Evolutionary conservation across 2,797 vertebrate genomes (phyloP).

Genomic region (Schizopygopsis pylzovi): DNA sequence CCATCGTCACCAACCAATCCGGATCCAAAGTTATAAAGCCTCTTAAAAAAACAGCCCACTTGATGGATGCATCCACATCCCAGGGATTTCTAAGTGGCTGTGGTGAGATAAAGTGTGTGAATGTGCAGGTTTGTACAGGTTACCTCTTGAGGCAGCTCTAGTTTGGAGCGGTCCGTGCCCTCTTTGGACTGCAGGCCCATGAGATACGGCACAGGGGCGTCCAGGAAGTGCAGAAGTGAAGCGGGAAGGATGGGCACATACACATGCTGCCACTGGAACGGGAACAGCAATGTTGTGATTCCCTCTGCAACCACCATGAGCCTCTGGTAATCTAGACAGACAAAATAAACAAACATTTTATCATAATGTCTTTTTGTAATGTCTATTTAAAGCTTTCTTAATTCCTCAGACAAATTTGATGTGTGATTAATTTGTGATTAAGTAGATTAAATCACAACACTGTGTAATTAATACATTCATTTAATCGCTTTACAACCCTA

Average conservation of each 20-base stretch:
- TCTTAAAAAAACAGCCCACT: background rate
- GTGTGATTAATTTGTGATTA: background rate
- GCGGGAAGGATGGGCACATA: slow-evolving; percentile 95
- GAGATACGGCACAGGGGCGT: slow-evolving; percentile 95
- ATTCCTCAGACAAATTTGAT: background rate
- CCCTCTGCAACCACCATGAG: slow-evolving; percentile 96
- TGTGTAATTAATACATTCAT: background rate
- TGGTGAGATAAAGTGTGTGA: background rate
- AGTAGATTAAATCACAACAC: background rate
- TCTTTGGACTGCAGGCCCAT: slow-evolving; percentile 95
- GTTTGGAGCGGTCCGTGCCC: slow-evolving; percentile 90
- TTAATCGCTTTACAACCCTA: background rate
- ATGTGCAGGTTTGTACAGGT: slow-evolving; percentile 43
- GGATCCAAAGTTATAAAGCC: background rate
- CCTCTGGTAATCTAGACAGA: slow-evolving; percentile 89
- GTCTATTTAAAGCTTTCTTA: background rate
- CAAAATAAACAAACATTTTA: background rate
- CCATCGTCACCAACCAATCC: background rate
- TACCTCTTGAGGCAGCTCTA: slow-evolving; percentile 97
- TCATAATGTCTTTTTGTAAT: background rate
- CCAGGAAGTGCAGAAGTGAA: slow-evolving; percentile 93
- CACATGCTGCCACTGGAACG: slow-evolving; percentile 98
- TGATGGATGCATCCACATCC: background rate
- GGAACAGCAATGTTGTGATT: slow-evolving; percentile 91
- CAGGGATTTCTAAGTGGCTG: background rate